Conservation (phyloP, 23 tunicate genomes). For the Clavelina lepadiformis region DNA sequence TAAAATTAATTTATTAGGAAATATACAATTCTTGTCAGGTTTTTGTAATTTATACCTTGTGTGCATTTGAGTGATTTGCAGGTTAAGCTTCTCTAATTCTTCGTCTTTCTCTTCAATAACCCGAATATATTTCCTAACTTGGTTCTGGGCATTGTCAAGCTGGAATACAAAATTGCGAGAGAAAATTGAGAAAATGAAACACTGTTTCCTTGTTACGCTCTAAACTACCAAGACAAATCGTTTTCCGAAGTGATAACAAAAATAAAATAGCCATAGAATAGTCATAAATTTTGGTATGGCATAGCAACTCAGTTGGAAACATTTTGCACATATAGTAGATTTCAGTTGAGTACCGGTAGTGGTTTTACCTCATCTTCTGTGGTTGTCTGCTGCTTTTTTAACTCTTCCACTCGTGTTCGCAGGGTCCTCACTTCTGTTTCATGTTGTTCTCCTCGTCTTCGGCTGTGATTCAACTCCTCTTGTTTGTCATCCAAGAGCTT, state of each 20-base stretch:
- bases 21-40: too few species aligned
- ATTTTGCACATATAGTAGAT: too few species aligned
- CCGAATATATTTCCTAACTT: conserved; percentile 20
- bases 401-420: conserved; percentile 31
- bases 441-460: conserved; percentile 43
- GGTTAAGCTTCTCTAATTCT: conserved; percentile 32
- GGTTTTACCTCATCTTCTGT: conserved; percentile 46
- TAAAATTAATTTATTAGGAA: too few species aligned
- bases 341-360: neutral
- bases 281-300: too few species aligned
- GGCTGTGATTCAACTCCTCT: conserved; percentile 38
- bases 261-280: too few species aligned
- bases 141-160: conserved; percentile 41
- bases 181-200: too few species aligned
- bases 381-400: conserved; percentile 37
- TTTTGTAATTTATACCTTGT: too few species aligned
- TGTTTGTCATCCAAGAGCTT: conserved; percentile 18
- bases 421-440: conserved; percentile 30
- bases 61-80: conserved; percentile 29
- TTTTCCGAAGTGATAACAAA: too few species aligned
- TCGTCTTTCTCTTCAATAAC: conserved; percentile 51
- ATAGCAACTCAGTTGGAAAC: too few species aligned
- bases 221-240: too few species aligned
- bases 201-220: too few species aligned
- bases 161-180: too few species aligned